These are phyloP conservation scores for Mamestra configurata DNA, from an alignment of 1,140 invertebrate genomes.

Conservation along the genomic window DNA sequence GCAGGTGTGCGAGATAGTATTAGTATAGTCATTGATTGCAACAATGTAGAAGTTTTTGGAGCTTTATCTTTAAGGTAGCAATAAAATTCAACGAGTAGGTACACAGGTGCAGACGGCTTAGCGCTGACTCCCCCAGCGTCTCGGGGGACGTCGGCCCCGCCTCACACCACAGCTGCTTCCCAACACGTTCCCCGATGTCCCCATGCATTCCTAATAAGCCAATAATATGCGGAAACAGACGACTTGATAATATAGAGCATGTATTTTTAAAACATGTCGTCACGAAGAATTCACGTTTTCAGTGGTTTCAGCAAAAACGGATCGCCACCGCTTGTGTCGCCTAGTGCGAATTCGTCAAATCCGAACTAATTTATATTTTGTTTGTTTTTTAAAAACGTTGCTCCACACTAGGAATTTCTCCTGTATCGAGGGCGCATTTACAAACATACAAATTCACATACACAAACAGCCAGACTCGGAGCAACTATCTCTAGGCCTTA, in stretches of 20 bases:
- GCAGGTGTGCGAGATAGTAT: slow-evolving; percentile 71
- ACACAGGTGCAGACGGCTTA: slow-evolving; percentile 46
- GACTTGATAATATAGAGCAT: neutral
- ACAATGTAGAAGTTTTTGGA: slow-evolving; percentile 36
- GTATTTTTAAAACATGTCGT: too few relatives aligned
- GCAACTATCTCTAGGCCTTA: too few relatives aligned
- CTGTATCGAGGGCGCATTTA: too few relatives aligned
- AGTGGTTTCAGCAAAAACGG: too few relatives aligned
- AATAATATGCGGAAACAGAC: slow-evolving; percentile 55
- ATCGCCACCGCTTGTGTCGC: too few relatives aligned
- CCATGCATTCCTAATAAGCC: slow-evolving; percentile 68
- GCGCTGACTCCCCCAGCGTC: slow-evolving; percentile 11
- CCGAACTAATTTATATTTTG: too few relatives aligned
- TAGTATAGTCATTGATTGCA: slow-evolving; percentile 51
- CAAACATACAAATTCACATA: too few relatives aligned
- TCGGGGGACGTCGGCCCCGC: slow-evolving; percentile 23
- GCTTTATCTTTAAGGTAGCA: slow-evolving; percentile 6
- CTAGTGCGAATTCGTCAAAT: too few relatives aligned
- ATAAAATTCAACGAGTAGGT: slow-evolving; percentile 37
- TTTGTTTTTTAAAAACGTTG: too few relatives aligned
- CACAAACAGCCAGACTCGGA: too few relatives aligned
- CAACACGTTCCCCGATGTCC: slow-evolving; percentile 40
- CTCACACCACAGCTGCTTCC: slow-evolving; percentile 54
- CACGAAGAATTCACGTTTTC: too few relatives aligned
- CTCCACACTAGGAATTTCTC: too few relatives aligned